These are phyloP conservation scores for Lutjanus campechanus DNA, from an alignment of 2,797 vertebrate species.

Conservation along the genomic window DNA sequence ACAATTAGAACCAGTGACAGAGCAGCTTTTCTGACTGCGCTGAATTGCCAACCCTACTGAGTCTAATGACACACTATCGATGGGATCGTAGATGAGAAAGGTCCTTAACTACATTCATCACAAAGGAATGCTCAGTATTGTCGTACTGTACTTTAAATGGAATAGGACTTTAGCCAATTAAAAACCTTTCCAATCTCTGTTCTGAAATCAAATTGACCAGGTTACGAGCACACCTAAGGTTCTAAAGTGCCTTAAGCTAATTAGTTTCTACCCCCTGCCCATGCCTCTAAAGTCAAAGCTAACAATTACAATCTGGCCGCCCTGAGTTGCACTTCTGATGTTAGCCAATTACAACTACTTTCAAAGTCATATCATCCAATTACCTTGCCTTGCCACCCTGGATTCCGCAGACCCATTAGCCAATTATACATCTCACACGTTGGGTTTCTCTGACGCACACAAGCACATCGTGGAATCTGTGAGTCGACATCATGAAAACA, in stretches of 20 bases:
- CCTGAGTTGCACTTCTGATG: slow-evolving; percentile 48
- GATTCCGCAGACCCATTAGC: slow-evolving; percentile 48
- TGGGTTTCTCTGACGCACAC: not conserved
- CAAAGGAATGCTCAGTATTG: slow-evolving; percentile 14
- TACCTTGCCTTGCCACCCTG: slow-evolving; percentile 37
- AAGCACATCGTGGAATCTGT: slow-evolving; percentile 11
- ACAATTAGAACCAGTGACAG: not conserved
- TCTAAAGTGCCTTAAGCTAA: slow-evolving; percentile 59
- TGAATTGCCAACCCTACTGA: not conserved
- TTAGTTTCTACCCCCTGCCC: slow-evolving; percentile 49
- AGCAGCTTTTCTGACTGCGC: not conserved
- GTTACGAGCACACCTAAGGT: slow-evolving; percentile 53
- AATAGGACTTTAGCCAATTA: slow-evolving; percentile 55
- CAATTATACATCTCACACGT: slow-evolving; percentile 48
- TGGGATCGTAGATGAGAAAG: slow-evolving; percentile 6
- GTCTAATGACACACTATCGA: slow-evolving; percentile 14
- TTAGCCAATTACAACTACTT: slow-evolving; percentile 64
- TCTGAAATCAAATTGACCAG: slow-evolving; percentile 51
- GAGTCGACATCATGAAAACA: slow-evolving; percentile 28
- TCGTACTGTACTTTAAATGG: not conserved
- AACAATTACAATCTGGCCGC: slow-evolving; percentile 49
- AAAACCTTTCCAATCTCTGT: slow-evolving; percentile 58
- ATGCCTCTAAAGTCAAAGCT: slow-evolving; percentile 51
- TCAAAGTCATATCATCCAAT: slow-evolving; percentile 65
- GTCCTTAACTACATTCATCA: slow-evolving; percentile 23